Evolutionary conservation across 2,797 vertebrate species (phyloP), one percentile per base, ranked within the genome.

Genomic region (Muscicapa comitata): DNA sequence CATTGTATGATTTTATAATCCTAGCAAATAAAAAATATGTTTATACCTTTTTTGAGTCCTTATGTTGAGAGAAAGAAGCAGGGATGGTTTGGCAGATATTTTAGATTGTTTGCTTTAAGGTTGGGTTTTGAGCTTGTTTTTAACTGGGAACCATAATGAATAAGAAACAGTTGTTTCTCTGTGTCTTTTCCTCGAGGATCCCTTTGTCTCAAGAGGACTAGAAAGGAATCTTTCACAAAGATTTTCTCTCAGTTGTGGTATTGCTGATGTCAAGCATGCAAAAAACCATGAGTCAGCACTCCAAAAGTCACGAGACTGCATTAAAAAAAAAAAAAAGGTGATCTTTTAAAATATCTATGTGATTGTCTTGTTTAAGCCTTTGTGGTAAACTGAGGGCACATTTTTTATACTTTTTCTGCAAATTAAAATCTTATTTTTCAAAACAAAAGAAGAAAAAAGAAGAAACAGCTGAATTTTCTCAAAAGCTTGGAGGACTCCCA

Each of bases 231-330:
- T 95, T 93, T 95, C 78, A 93, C 92, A 94, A 95, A 95, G 88
- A 97, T 93, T 95, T 96, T 96, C 94, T 94, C 93, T 96, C 93
- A 96, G 96, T 96, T 96, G 95, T 96, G 96, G 96, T 96, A 95
- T 96, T 96, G 95, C 94, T 96, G 92, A 96, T 95, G 94, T 95
- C 94, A 96, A 94, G 85, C 84, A 78, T 88, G 70, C 51, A 96
- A 72, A 94, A 31, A 96, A 86, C 63, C 40, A 1, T 96, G 92
- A 96, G 82, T 97, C 94, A 96, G 94, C 94, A 89, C 74, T 71
- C 45, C 47, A 72, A 75, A 94, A 94, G 68, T 95, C 94, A 94
- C 24, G 55, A 72, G 96, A 94, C 68, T 75, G 13, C 24, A 48
- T 62, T 8, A 45, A 43, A 37, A 65, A 21, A 38, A 40, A 43